Evolutionary conservation across 2,888 invertebrate species (phyloP).

Genomic region (Hylaea fasciaria): DNA sequence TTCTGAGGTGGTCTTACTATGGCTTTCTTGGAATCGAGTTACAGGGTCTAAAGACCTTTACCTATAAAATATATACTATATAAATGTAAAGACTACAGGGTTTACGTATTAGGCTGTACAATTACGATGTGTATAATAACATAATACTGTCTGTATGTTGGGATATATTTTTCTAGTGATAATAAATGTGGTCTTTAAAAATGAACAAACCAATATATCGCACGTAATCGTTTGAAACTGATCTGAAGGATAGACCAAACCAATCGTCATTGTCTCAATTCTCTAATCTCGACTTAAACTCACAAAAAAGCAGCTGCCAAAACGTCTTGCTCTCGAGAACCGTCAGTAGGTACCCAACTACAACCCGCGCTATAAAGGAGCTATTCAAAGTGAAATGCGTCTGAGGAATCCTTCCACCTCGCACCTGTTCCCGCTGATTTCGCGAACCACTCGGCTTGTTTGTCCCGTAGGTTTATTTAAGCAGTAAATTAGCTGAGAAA

Average conservation of each 20-base stretch:
- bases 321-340: not conserved
- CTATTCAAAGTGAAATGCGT: not conserved
- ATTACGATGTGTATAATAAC: not conserved
- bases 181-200: too few relatives aligned
- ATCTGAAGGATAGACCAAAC: too few relatives aligned
- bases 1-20: not conserved
- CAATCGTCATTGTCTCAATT: too few relatives aligned
- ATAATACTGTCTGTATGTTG: not conserved
- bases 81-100: too few relatives aligned
- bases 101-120: too few relatives aligned
- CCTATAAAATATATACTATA: too few relatives aligned
- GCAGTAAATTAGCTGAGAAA: constrained; percentile 1
- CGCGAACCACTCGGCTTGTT: not conserved
- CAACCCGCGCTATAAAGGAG: not conserved
- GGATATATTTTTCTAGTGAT: too few relatives aligned
- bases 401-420: not conserved
- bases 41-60: not conserved
- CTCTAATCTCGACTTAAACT: too few relatives aligned
- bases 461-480: not conserved
- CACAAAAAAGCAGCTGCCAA: not conserved
- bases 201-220: too few relatives aligned
- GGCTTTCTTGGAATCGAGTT: constrained; percentile 6
- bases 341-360: not conserved
- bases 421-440: constrained; percentile 2
- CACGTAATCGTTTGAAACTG: too few relatives aligned